phyloP scores from a whole-genome alignment of 2,113 vertebrate species.

The Gyps fulvus region DNA sequence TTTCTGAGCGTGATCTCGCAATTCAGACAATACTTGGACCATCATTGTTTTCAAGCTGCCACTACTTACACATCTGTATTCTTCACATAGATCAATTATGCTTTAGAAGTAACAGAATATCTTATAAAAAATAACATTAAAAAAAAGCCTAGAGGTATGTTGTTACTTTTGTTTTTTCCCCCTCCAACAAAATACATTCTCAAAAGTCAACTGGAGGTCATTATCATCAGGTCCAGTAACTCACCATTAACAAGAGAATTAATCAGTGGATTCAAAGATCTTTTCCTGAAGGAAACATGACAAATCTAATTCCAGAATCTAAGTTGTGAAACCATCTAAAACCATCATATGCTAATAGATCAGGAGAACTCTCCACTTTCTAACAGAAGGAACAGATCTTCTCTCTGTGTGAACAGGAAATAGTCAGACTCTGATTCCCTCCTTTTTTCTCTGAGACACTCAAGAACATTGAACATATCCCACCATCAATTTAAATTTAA shows the following conservation, averaged over 20 bases:
- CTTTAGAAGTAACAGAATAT: background rate
- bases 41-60: background rate
- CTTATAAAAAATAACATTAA: background rate
- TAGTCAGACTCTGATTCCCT: background rate
- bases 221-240: background rate
- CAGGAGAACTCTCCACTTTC: background rate
- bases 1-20: background rate
- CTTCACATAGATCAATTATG: background rate
- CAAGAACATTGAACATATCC: background rate
- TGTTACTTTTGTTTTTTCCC: background rate
- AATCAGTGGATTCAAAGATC: background rate
- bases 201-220: background rate
- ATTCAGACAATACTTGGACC: background rate
- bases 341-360: background rate
- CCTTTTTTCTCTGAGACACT: background rate
- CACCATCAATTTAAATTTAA: background rate
- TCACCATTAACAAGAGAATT: background rate
- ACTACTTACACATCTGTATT: background rate
- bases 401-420: background rate
- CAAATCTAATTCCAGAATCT: background rate
- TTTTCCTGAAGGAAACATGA: background rate
- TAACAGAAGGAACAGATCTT: background rate
- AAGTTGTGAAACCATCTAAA: background rate
- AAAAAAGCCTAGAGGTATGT: background rate
- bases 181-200: background rate